Conservation (phyloP, 2,888 invertebrate genomes). For the Heliconius charithonia region DNA sequence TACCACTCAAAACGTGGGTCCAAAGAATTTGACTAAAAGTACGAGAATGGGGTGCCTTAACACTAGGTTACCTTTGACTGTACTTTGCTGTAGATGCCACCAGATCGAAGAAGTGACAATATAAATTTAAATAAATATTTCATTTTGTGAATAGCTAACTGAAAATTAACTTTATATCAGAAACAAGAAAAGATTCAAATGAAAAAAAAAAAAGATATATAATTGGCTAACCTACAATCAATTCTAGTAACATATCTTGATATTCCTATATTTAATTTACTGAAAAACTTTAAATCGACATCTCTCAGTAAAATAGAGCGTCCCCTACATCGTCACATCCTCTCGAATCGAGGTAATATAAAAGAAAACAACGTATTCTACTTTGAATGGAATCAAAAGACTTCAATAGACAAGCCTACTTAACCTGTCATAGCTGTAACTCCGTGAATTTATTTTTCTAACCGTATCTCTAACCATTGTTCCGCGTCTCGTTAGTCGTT, state of each 20-base stretch:
- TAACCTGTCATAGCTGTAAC: neutral
- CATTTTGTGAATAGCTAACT: too few relatives aligned
- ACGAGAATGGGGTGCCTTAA: too few relatives aligned
- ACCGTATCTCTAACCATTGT: constrained; percentile 17
- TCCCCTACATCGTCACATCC: neutral
- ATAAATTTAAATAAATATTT: too few relatives aligned
- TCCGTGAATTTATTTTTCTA: neutral
- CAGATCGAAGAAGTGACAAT: too few relatives aligned
- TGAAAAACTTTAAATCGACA: neutral
- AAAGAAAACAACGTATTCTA: constrained; percentile 1
- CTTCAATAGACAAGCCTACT: constrained; percentile 13
- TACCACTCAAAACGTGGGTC: too few relatives aligned
- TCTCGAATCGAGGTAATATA: neutral
- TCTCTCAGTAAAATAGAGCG: neutral
- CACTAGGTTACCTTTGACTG: too few relatives aligned
- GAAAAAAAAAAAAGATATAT: too few relatives aligned
- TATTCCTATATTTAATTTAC: neutral
- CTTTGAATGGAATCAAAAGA: neutral
- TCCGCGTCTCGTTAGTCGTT: neutral
- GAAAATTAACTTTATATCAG: too few relatives aligned
- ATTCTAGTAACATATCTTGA: neutral
- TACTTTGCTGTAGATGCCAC: too few relatives aligned
- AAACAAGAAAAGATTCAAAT: too few relatives aligned
- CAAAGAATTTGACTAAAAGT: too few relatives aligned
- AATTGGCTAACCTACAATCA: too few relatives aligned